Evolutionary conservation across 2,888 invertebrate species (phyloP).

Genomic region (Torymus aiolomorphi): DNA sequence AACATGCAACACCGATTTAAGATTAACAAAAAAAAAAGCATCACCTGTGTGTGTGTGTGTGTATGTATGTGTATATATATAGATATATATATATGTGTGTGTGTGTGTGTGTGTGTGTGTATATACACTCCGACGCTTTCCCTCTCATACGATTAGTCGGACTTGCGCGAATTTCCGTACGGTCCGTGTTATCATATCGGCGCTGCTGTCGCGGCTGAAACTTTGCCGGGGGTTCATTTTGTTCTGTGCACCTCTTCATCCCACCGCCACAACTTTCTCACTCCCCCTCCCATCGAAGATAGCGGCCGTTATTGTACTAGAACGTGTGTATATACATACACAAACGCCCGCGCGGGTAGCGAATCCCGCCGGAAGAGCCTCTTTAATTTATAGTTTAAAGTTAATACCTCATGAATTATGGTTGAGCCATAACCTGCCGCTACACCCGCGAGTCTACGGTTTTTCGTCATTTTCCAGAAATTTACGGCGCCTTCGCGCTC

Average conservation of each 20-base stretch:
- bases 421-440: conserved; percentile 35
- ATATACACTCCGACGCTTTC: too few species aligned
- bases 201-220: not conserved
- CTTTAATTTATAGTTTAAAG: conserved; percentile 58
- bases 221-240: conserved; percentile 43
- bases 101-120: too few species aligned
- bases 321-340: conserved; percentile 5
- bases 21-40: too few species aligned
- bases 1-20: too few species aligned
- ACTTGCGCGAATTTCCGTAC: conserved; percentile 23
- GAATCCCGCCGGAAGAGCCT: conserved; percentile 43
- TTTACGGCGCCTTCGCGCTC: conserved; percentile 32
- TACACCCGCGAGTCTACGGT: conserved; percentile 22
- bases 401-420: conserved; percentile 56
- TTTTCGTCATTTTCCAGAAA: conserved; percentile 52
- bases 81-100: too few species aligned
- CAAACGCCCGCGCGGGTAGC: not conserved
- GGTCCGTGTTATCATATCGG: conserved; percentile 27
- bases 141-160: not conserved
- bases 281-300: conserved; percentile 46
- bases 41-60: too few species aligned
- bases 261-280: not conserved
- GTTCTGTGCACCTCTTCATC: conserved; percentile 39
- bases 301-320: conserved; percentile 49
- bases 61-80: too few species aligned